These are phyloP conservation scores for Drosophila seguyi DNA, from an alignment of 1,140 invertebrate species.

Conservation along the genomic window DNA sequence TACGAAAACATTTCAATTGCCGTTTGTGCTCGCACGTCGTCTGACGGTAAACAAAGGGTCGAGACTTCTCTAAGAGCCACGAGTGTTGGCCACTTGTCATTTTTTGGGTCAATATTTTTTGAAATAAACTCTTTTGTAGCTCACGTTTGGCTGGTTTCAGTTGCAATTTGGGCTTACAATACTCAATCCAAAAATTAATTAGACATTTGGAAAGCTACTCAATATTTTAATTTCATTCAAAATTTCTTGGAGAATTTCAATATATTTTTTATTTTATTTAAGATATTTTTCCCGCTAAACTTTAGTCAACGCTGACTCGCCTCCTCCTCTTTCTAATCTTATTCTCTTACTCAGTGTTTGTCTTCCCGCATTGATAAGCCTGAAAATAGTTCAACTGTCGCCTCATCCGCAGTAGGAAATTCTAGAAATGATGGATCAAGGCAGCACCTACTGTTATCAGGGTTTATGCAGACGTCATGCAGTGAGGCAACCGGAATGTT, in stretches of 20 bases:
- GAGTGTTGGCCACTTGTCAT: slow-evolving; percentile 12
- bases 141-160: background rate
- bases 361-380: slow-evolving; percentile 29
- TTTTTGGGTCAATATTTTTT: slow-evolving; percentile 1
- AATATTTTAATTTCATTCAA: background rate
- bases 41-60: slow-evolving; percentile 37
- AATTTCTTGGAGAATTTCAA: too few species aligned
- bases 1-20: slow-evolving; percentile 36
- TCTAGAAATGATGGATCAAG: slow-evolving; percentile 21
- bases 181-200: background rate
- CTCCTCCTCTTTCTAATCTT: background rate
- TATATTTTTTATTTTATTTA: background rate
- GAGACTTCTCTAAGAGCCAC: background rate
- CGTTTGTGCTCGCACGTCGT: slow-evolving; percentile 39
- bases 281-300: background rate
- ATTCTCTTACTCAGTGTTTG: background rate
- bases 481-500: slow-evolving; percentile 25
- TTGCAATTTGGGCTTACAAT: too few species aligned
- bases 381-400: slow-evolving; percentile 19
- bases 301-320: background rate
- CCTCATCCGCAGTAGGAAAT: slow-evolving; percentile 39
- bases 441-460: slow-evolving; percentile 12
- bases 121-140: background rate
- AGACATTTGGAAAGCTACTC: background rate
- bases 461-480: slow-evolving; percentile 31